Conservation (phyloP, 2,797 vertebrate genomes). For the Margarornis squamiger region DNA sequence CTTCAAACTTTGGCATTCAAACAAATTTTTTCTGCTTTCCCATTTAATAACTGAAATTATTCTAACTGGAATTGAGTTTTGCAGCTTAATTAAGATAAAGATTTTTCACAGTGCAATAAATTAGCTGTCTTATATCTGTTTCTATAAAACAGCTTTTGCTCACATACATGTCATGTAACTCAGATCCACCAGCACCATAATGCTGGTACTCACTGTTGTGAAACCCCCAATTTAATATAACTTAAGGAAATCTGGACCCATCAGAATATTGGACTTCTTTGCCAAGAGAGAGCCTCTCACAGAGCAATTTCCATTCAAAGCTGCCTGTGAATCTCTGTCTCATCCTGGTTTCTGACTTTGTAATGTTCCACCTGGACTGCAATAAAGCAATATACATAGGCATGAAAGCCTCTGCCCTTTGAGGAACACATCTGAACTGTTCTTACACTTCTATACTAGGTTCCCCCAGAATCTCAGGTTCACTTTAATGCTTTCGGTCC, state of each 20-base stretch:
- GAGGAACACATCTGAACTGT: neutral
- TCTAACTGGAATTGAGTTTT: neutral
- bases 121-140: neutral
- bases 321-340: neutral
- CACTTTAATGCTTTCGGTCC: neutral
- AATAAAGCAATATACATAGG: neutral
- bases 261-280: neutral
- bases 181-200: neutral
- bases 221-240: neutral
- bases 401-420: neutral
- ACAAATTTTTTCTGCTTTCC: slow-evolving; percentile 9
- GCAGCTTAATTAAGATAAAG: slow-evolving; percentile 17
- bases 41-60: slow-evolving; percentile 41
- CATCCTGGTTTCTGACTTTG: neutral
- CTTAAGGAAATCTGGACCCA: neutral
- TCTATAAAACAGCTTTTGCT: neutral
- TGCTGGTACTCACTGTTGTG: neutral
- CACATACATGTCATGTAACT: neutral
- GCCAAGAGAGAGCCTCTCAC: neutral
- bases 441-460: neutral
- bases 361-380: neutral
- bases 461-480: neutral
- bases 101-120: neutral
- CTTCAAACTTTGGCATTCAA: neutral
- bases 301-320: neutral